phyloP scores from a whole-genome alignment of 2,113 vertebrate genomes.

The Ptilonorhynchus violaceus region DNA sequence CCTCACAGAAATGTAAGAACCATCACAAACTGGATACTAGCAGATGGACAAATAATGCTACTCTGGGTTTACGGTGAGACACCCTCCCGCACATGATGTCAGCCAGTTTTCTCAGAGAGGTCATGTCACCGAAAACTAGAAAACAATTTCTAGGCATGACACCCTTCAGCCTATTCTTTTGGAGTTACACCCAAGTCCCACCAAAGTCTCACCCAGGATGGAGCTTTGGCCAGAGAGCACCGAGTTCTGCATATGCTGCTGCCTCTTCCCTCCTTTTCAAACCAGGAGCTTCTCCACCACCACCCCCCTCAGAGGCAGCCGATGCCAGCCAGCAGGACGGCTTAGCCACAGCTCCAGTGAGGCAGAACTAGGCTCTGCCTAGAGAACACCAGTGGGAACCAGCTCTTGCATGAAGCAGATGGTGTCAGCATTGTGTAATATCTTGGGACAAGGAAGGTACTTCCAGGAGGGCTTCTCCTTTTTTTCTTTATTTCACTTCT shows the following conservation, averaged over 20 bases:
- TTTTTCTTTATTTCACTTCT: neutral
- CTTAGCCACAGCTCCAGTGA: neutral
- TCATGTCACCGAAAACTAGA: neutral
- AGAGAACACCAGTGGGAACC: neutral
- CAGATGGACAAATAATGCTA: neutral
- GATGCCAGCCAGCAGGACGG: accelerated
- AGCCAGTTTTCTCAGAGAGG: neutral
- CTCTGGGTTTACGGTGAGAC: neutral
- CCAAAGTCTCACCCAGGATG: neutral
- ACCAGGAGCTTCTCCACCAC: neutral
- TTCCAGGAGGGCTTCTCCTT: neutral
- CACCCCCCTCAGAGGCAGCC: neutral
- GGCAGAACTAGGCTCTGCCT: neutral
- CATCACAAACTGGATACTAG: neutral
- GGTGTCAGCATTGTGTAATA: neutral
- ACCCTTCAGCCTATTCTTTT: neutral
- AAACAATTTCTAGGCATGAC: neutral
- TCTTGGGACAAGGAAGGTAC: neutral
- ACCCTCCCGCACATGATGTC: neutral
- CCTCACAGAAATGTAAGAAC: neutral
- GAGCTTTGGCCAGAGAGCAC: neutral
- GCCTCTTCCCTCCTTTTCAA: neutral
- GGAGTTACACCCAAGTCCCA: neutral
- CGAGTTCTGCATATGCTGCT: neutral
- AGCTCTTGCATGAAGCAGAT: neutral